phyloP scores from a whole-genome alignment of 2,888 invertebrate genomes.

The Melitaea athalia region DNA sequence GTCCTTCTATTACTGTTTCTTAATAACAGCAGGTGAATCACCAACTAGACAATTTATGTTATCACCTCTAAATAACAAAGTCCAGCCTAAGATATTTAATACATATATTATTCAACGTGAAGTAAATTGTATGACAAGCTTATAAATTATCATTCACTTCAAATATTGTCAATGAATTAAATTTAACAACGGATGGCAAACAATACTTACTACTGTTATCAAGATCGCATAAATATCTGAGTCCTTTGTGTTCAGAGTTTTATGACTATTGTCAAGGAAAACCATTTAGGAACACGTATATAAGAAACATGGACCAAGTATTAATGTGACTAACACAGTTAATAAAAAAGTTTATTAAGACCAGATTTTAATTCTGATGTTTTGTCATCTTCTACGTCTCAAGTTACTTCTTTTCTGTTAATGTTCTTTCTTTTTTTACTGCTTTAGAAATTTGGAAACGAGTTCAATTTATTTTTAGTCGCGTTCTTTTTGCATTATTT shows the following conservation, averaged over 20 bases:
- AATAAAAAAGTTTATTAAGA: constrained; percentile 24
- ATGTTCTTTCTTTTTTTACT: too few relatives aligned
- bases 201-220: constrained; percentile 62
- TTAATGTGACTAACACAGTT: constrained; percentile 48
- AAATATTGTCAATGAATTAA: constrained; percentile 55
- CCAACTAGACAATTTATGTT: too few relatives aligned
- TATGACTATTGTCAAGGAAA: constrained; percentile 61
- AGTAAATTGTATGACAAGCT: constrained; percentile 43
- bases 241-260: constrained; percentile 65
- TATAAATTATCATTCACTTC: constrained; percentile 58
- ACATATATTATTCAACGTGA: neutral
- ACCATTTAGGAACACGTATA: constrained; percentile 65
- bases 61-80: too few relatives aligned
- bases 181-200: constrained; percentile 53
- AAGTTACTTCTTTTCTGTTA: too few relatives aligned
- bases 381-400: too few relatives aligned
- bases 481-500: too few relatives aligned
- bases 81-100: too few relatives aligned
- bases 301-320: constrained; percentile 62
- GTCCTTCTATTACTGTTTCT: too few relatives aligned
- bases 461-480: too few relatives aligned
- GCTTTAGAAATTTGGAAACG: too few relatives aligned
- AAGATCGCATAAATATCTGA: constrained; percentile 63
- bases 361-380: too few relatives aligned
- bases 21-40: too few relatives aligned